Conservation (phyloP, 2,113 vertebrate genomes). For the Callipepla squamata region DNA sequence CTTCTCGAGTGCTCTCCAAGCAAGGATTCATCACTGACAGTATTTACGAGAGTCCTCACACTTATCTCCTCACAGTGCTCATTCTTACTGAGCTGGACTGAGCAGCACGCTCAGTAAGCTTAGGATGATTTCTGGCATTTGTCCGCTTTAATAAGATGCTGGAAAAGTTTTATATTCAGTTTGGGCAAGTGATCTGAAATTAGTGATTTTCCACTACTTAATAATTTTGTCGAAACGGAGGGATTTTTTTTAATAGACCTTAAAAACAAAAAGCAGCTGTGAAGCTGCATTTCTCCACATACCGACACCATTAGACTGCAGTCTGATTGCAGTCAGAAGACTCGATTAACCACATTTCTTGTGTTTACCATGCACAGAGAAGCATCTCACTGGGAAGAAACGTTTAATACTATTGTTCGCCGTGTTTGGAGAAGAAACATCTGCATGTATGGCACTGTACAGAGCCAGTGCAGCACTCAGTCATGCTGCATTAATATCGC, state of each 20-base stretch:
- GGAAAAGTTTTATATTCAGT: background rate
- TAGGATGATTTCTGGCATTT: background rate
- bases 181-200: background rate
- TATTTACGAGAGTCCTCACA: background rate
- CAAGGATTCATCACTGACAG: background rate
- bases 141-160: background rate
- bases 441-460: fast-evolving
- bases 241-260: background rate
- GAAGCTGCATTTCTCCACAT: background rate
- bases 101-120: background rate
- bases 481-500: background rate
- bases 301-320: background rate
- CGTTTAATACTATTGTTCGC: background rate
- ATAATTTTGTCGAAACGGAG: background rate
- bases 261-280: background rate
- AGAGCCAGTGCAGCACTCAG: background rate
- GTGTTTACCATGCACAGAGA: background rate
- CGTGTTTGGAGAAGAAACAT: background rate
- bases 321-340: background rate
- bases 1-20: background rate
- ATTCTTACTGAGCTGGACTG: background rate
- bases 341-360: background rate
- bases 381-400: background rate
- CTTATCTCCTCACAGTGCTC: background rate
- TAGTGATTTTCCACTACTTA: background rate